Conservation (phyloP, 2,113 vertebrate genomes). For the Henicopernis longicauda region DNA sequence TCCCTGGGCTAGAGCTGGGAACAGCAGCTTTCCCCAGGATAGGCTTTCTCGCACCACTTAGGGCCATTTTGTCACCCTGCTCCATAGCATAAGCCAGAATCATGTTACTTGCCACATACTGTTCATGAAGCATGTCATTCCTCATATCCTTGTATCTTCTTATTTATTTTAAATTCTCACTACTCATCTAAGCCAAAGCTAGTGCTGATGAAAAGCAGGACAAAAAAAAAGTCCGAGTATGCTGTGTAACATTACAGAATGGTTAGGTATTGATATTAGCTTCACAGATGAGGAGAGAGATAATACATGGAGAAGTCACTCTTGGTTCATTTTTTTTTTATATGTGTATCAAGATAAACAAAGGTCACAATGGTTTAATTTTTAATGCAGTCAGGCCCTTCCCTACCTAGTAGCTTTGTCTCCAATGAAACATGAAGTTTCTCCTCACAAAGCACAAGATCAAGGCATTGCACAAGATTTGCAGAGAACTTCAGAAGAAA, state of each 20-base stretch:
- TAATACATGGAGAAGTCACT: not conserved
- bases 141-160: not conserved
- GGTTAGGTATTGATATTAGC: not conserved
- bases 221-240: too few relatives aligned
- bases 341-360: not conserved
- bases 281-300: not conserved
- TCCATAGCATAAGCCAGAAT: not conserved
- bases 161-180: not conserved
- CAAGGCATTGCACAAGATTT: not conserved
- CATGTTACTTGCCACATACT: fast-evolving
- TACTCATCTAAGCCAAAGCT: not conserved
- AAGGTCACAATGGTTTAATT: not conserved
- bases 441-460: not conserved
- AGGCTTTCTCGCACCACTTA: not conserved
- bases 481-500: not conserved
- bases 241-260: not conserved
- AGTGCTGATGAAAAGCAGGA: not conserved
- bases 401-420: not conserved
- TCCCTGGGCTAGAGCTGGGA: not conserved
- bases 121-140: not conserved
- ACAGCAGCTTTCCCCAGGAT: not conserved
- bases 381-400: not conserved
- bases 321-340: not conserved
- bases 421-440: not conserved
- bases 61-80: not conserved